Evolutionary conservation across 2,888 invertebrate genomes (phyloP), one percentile per base, ranked within the genome.

Genomic region (Macrophya annulata): DNA sequence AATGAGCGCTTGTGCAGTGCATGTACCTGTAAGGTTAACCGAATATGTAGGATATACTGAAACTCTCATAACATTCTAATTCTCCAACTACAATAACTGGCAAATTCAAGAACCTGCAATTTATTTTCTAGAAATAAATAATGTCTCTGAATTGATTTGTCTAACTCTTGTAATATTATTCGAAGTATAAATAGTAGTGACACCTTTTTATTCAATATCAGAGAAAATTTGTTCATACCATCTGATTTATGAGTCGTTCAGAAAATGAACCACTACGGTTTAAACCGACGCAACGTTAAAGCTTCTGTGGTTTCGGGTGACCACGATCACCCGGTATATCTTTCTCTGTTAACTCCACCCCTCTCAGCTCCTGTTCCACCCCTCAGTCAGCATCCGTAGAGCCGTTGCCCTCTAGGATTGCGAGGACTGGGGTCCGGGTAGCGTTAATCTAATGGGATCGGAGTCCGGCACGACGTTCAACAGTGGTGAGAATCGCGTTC

Each of bases 361-460:
- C 55, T 79, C 37, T 79, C 15, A 55, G 31, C 59, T 31, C 31
- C 59, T 40, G 79, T 55, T 55, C 9, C 25, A 40, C 15, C 79
- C 79, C 31, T 37, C 40, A 55, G 37, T 40, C 31, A 51, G 55
- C 79, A 37, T 48, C 79, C 25, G 48, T 15, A n/a, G 51, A 51
- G 79, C 55, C n/a, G 79, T 59, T 51, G 79, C 79, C 55, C 79
- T 79, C 59, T 5, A 79, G 48, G 79, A 79, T 79, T 79, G 55
- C 79, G 6, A 37, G 40, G 79, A 55, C 79, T 55, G 79, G 77
- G 79, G 55, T 79, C 79, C n/a, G 59, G 59, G 51, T 79, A 40
- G 79, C 79, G 79, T 79, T 79, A 79, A 79, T 79, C 55, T 79
- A 79, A 79, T 55, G 79, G 79, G 79, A 45, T 79, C 55, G 31